phyloP scores from a whole-genome alignment of 2,797 vertebrate species.

The Moxostoma hubbsi region DNA sequence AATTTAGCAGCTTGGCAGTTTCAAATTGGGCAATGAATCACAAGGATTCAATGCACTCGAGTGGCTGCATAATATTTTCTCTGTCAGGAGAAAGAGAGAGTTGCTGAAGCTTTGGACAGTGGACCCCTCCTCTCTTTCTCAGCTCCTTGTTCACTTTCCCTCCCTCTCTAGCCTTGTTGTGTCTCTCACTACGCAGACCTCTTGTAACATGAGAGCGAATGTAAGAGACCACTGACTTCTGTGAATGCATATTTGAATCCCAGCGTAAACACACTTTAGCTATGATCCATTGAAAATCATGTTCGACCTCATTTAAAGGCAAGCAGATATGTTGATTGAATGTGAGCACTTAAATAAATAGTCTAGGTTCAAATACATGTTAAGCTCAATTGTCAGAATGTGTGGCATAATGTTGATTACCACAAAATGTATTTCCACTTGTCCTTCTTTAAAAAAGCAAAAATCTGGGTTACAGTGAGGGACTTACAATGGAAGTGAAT shows the following conservation, averaged over 20 bases:
- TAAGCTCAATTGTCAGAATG: too few relatives aligned
- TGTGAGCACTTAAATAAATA: constrained; percentile 12
- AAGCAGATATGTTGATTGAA: constrained; percentile 16
- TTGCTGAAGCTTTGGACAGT: constrained; percentile 85
- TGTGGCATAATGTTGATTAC: too few relatives aligned
- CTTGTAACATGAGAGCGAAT: constrained; percentile 28
- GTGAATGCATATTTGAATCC: constrained; percentile 25
- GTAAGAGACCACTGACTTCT: constrained; percentile 31
- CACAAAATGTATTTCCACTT: too few relatives aligned
- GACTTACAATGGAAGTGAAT: too few relatives aligned
- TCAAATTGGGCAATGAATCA: constrained; percentile 99
- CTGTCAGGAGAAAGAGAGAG: constrained; percentile 88
- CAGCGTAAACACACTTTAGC: constrained; percentile 29
- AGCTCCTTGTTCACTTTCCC: constrained; percentile 40
- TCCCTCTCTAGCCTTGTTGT: constrained; percentile 73
- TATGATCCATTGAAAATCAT: constrained; percentile 1
- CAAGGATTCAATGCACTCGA: constrained; percentile 95
- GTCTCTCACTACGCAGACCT: constrained; percentile 41
- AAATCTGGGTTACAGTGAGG: too few relatives aligned
- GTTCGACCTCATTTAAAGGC: background rate
- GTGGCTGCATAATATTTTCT: constrained; percentile 98
- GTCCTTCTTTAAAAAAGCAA: too few relatives aligned
- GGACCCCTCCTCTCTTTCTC: constrained; percentile 64
- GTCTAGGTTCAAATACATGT: too few relatives aligned
- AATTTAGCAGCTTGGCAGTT: constrained; percentile 99